These are phyloP conservation scores for Crocidura indochinensis DNA, from an alignment of 2,797 vertebrate genomes.

Conservation along the genomic window DNA sequence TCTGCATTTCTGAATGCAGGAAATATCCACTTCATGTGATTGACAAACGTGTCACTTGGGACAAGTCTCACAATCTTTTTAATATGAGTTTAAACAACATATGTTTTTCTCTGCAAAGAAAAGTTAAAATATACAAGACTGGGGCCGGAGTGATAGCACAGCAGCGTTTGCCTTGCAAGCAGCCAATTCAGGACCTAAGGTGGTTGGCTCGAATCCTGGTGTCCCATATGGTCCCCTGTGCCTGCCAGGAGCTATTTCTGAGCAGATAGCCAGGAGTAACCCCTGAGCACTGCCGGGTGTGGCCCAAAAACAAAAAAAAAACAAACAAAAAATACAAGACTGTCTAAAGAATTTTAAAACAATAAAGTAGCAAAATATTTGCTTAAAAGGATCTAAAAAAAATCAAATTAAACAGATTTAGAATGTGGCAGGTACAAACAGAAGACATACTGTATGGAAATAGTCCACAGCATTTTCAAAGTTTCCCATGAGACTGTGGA, in stretches of 20 bases:
- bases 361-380: conserved; percentile 5
- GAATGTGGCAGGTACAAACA: conserved; percentile 6
- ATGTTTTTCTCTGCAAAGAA: conserved; percentile 34
- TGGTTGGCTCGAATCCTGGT: too few relatives aligned
- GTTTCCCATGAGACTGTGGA: conserved; percentile 99
- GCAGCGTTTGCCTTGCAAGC: too few relatives aligned
- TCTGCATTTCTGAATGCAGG: background rate
- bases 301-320: too few relatives aligned
- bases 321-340: background rate
- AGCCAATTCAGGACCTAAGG: too few relatives aligned
- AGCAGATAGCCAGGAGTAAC: too few relatives aligned
- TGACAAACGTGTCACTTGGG: background rate
- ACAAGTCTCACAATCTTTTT: background rate
- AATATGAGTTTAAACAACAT: background rate
- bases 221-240: too few relatives aligned
- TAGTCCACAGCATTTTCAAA: conserved; percentile 99
- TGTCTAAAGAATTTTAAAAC: conserved; percentile 33
- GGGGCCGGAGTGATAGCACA: too few relatives aligned
- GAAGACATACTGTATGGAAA: conserved; percentile 96
- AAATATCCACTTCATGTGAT: background rate
- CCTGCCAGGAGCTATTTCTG: too few relatives aligned
- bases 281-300: too few relatives aligned
- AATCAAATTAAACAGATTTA: background rate
- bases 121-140: conserved; percentile 24
- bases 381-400: conserved; percentile 25